Evolutionary conservation across 2,797 vertebrate genomes (phyloP), one percentile per base, ranked within the genome.

Genomic region (Schizothorax lantsangensis): DNA sequence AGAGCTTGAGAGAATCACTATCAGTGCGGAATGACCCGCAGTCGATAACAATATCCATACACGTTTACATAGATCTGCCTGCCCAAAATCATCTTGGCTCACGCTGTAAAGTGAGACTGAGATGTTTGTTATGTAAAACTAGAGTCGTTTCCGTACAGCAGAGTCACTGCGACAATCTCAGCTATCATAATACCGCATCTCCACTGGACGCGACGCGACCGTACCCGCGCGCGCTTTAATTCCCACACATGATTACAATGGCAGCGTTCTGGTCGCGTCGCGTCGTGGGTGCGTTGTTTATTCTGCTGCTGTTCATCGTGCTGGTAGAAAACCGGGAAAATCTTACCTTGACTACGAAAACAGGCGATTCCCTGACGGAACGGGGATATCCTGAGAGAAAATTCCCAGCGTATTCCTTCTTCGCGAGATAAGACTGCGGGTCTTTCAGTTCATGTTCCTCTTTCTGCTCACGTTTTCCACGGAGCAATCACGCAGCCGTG

Each of bases 401-500:
- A 38, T 47, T 47, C 49, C 62, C 11, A 17, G 47, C 9, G 83
- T 79, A 59, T 33, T 49, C 38, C 43, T 79, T 83, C 73, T 49
- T 36, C 84, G 8, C 74, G n/a, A 62, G 30, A 15, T 49, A 49
- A 54, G 59, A 69, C 74, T 72, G 74, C 81, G 52, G 79, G 45
- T 74, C 64, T 73, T 84, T 64, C 82, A 84, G 54, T 73, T 87
- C 80, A 90, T 83, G 82, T 90, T 91, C 87, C 52, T 87, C 84
- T 90, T 87, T 89, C 89, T 69, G 88, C 77, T 88, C 89, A 90
- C 90, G 90, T 86, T 89, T 79, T 75, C 79, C 84, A 49, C 85
- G 49, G 45, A 83, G 78, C 86, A 59, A 43, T 84, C 84, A 87
- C 83, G 85, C 83, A 85, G 83, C 83, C 59, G 74, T 62, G 62